phyloP scores from a whole-genome alignment of 2,113 vertebrate species.

The Chloropsis cyanopogon region DNA sequence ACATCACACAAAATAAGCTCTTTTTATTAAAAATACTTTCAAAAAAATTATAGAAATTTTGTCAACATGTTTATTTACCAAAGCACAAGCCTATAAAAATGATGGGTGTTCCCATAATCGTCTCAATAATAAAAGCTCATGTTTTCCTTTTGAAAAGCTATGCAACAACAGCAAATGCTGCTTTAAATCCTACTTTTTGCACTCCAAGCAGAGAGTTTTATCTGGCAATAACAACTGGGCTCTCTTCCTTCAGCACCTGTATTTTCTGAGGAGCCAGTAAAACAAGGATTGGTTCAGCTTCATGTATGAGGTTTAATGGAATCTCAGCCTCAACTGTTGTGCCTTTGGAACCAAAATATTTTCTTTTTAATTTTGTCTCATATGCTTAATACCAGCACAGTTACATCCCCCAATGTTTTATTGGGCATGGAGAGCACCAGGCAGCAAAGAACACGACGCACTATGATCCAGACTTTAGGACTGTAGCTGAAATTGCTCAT shows the following conservation, averaged over 20 bases:
- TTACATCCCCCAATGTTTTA: neutral
- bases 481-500: neutral
- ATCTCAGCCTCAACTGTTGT: neutral
- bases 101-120: neutral
- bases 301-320: neutral
- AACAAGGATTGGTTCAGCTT: neutral
- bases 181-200: neutral
- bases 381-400: neutral
- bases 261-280: constrained; percentile 28
- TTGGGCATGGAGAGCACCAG: neutral
- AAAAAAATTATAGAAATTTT: constrained; percentile 1
- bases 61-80: neutral
- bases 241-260: constrained; percentile 17
- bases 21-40: neutral
- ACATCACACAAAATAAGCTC: neutral
- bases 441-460: neutral
- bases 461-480: neutral
- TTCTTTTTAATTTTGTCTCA: constrained; percentile 2
- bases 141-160: neutral
- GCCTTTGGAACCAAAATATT: neutral
- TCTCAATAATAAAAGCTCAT: neutral
- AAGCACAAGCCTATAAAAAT: neutral
- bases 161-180: neutral
- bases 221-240: neutral
- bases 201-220: neutral